Evolutionary conservation across 2,888 invertebrate genomes (phyloP).

Genomic region (Ornithoptera priamus): DNA sequence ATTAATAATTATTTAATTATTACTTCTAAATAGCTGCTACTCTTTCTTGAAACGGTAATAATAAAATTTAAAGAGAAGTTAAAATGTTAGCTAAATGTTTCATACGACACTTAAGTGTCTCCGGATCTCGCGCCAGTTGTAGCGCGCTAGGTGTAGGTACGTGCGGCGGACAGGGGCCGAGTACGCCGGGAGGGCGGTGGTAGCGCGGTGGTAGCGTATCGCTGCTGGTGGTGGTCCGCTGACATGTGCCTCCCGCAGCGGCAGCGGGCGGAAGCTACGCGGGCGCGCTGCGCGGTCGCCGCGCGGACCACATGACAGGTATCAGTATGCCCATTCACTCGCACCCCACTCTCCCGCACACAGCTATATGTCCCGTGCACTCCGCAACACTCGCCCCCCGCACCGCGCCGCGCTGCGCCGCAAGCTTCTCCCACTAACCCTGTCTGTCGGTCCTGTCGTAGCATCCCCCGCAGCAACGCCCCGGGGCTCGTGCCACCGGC

Average conservation of each 20-base stretch:
- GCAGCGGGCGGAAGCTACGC: conserved; percentile 86
- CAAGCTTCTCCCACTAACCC: too few species aligned
- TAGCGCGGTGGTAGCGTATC: conserved; percentile 2
- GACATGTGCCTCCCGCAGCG: conserved; percentile 46
- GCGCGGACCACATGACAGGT: conserved; percentile 93
- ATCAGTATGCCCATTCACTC: conserved; percentile 58
- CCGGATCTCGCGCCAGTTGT: too few species aligned
- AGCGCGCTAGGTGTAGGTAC: too few species aligned
- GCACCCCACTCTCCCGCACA: conserved; percentile 10
- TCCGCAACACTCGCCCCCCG: too few species aligned
- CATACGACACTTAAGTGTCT: too few species aligned
- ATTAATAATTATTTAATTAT: too few species aligned
- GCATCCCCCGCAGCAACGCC: neutral
- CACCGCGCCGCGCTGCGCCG: too few species aligned
- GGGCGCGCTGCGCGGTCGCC: conserved; percentile 92
- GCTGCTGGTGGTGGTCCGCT: conserved; percentile 34
- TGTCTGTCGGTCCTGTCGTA: neutral
- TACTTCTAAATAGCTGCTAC: too few species aligned
- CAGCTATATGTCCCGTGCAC: neutral
- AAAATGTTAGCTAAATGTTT: too few species aligned
- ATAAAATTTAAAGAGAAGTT: too few species aligned
- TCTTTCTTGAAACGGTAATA: too few species aligned
- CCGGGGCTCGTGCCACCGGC: conserved; percentile 1
- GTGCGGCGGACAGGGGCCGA: neutral
- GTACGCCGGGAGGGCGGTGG: neutral